Base-by-base conservation (phyloP, 2,797 vertebrate species). In the Garrulus glandarius region DNA sequence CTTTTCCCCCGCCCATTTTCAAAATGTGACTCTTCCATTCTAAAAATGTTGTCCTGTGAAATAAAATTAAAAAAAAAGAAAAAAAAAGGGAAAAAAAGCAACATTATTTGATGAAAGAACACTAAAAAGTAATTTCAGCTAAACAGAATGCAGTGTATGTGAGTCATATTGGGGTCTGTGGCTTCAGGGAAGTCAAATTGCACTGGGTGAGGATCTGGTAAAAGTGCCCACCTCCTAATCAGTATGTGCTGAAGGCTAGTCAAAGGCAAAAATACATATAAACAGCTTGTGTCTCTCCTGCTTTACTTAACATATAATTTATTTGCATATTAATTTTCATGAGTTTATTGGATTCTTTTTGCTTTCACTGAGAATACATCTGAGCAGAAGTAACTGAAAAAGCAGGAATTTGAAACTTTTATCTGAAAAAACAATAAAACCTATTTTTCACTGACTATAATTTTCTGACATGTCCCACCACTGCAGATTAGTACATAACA, bases 1-100 rank as follows among this genome's bases (percentile, higher is more conserved):
- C 99, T 99, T 97, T 99, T 99, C 53, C 99, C 99, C 76, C 99
- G 98, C 78, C 99, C 99, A 53, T 99, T 99, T 98, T 99, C 99
- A 92, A 99, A 98, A 86, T 98, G 98, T 8, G 98, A 98, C 21
- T 98, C 97, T 88, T 98, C 99, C 90, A 99, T 97, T 89, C 98
- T 98, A 98, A 99, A 99, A 89, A 99, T 97, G 80, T 98, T 99
- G 97, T 99, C 99, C 99, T 99, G 96, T 59, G 96, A 60, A 55
- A 64, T 7, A 5, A 72, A 70, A 94, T 89, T 89, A 49, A 64
- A 11, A 78, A 71, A 92, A 92, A 74, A 76, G 63, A 24, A 29
- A 15, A 18, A 14, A 3, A 9, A 34, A 22, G 20, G 11, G n/a
- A n/a, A 7, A 34, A 27, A 34, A 29, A 19, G 13, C 52, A 60